Conservation (phyloP, 2,888 invertebrate species). For the Polydrusus pterygomalis region DNA sequence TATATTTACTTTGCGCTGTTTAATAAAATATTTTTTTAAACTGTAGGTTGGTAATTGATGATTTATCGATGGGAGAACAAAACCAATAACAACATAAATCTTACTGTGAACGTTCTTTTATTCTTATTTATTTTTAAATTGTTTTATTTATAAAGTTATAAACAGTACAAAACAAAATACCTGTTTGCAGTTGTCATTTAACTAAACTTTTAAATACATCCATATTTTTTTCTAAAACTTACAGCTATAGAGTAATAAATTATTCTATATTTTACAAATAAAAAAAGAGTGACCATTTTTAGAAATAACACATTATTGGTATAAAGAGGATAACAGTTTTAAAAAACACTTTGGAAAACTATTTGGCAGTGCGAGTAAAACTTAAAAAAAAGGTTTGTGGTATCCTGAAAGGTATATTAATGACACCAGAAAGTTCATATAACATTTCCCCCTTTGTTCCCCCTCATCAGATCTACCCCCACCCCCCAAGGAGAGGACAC, state of each 20-base stretch:
- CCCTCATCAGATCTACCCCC: too few relatives aligned
- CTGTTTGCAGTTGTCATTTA: neutral
- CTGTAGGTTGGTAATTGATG: too few relatives aligned
- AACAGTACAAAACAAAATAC: slow-evolving; percentile 27
- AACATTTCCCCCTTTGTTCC: too few relatives aligned
- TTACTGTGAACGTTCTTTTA: neutral
- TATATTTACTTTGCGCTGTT: too few relatives aligned
- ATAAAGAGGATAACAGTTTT: neutral
- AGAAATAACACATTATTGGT: slow-evolving; percentile 1
- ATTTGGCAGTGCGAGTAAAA: slow-evolving; percentile 18
- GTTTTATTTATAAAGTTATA: slow-evolving; percentile 22
- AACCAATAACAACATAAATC: too few relatives aligned
- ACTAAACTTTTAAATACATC: neutral
- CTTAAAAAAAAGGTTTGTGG: neutral
- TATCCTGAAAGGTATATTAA: too few relatives aligned
- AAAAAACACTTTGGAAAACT: slow-evolving; percentile 9
- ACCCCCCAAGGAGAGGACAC: too few relatives aligned
- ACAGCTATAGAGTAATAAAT: neutral
- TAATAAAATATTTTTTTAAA: too few relatives aligned
- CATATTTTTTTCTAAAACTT: slow-evolving; percentile 11
- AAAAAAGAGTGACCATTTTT: neutral
- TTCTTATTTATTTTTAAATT: neutral
- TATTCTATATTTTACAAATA: neutral
- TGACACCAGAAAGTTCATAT: too few relatives aligned
- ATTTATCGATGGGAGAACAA: too few relatives aligned